Evolutionary conservation across 2,113 vertebrate genomes (phyloP).

Genomic region (Grallaria varia): DNA sequence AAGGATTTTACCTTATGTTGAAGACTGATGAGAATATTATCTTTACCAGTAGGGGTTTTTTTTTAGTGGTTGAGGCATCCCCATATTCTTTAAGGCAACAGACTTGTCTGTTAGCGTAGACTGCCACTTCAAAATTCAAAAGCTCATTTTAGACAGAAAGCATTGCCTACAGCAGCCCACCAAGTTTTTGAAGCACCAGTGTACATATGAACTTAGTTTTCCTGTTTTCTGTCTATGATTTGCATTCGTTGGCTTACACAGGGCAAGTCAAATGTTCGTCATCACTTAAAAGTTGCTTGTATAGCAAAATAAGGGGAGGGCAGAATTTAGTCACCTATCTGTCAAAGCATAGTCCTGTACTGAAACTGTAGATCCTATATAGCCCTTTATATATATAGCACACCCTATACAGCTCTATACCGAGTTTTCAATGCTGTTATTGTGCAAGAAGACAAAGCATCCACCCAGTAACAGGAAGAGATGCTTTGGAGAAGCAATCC

Average conservation of each 20-base stretch:
- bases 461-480: neutral
- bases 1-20: neutral
- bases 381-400: neutral
- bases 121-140: neutral
- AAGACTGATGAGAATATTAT: neutral
- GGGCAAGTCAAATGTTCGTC: neutral
- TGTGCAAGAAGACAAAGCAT: neutral
- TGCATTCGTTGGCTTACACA: neutral
- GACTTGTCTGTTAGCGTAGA: neutral
- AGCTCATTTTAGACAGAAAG: neutral
- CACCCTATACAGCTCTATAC: neutral
- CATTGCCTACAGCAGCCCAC: neutral
- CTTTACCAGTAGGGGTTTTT: neutral
- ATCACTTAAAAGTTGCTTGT: neutral
- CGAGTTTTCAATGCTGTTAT: neutral
- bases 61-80: neutral
- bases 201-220: neutral
- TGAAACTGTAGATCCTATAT: neutral
- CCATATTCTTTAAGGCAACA: neutral
- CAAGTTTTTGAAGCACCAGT: neutral
- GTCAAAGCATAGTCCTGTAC: neutral
- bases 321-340: neutral
- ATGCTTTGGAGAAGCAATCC: neutral
- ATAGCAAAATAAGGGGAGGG: neutral
- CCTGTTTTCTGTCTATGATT: neutral